Conservation (phyloP, 2,888 invertebrate species). For the Drosophila heteroneura region DNA sequence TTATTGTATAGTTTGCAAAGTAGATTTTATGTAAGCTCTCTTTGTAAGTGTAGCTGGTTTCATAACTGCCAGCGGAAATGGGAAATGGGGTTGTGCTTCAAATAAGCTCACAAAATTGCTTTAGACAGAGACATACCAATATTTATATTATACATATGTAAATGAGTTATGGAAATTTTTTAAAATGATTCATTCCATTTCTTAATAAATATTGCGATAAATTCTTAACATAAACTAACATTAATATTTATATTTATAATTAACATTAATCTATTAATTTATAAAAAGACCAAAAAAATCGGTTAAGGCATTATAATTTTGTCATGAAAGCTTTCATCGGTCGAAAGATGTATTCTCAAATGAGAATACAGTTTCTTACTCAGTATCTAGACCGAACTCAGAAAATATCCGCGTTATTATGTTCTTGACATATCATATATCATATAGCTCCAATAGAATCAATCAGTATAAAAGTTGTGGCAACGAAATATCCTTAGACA, state of each 20-base stretch:
- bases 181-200: neutral
- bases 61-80: slow-evolving; percentile 73
- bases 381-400: neutral
- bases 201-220: neutral
- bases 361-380: too few species aligned
- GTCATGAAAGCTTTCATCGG: neutral
- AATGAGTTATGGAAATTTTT: neutral
- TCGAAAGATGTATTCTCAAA: neutral
- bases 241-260: neutral
- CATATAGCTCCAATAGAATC: neutral
- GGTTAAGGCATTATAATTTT: neutral
- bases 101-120: neutral
- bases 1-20: slow-evolving; percentile 22
- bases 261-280: neutral
- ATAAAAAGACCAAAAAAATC: neutral
- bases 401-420: neutral
- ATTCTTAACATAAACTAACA: neutral
- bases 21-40: slow-evolving; percentile 69
- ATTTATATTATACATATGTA: neutral
- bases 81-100: slow-evolving; percentile 62
- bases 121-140: neutral
- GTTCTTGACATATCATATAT: neutral
- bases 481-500: neutral
- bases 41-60: slow-evolving; percentile 54
- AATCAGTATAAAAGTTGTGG: neutral